Evolutionary conservation across 1,140 invertebrate species (phyloP), one percentile per base, ranked within the genome.

Genomic region (Drosophila novamexicana): DNA sequence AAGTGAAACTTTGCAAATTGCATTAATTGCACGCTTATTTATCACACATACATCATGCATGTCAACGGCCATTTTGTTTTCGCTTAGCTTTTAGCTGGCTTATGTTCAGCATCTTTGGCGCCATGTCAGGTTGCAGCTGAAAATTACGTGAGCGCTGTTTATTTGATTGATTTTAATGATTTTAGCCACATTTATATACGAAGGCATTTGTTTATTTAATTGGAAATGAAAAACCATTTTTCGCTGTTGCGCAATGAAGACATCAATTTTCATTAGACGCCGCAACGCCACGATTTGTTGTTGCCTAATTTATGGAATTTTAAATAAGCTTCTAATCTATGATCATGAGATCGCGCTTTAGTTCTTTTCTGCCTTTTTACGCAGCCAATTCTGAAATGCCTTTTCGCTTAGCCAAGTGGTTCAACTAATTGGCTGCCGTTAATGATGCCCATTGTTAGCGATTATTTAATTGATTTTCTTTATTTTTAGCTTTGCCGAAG

Each of bases 111-210:
- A 68, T 68, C 73, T 83, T 14, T 75, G 72, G 57, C 67, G 67
- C 66, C 71, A 69, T 56, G 82, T 88, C 82, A 79, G 83, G 56
- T 64, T 64, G 36, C 71, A 63, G 61, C 66, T 66, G 59, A 79
- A 62, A 65, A 68, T 63, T 18, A 9, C 40, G 29, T 57, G 39
- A 14, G 18, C 59, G 79, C 75, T 86, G 79, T 86, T 86, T 86
- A 86, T 86, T 86, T 86, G 88, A 86, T 86, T 86, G 83, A 86
- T 89, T 86, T 88, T 86, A 82, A 86, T 79, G 79, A 88, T 86
- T 77, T 79, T 89, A 89, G 81, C 76, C 83, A 88, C 84, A 77
- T 89, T 88, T 81, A 59, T 9, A 44, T 49, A 47, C 57, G 36
- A 57, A 6, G 12, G 42, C 53, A 29, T 69, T 77, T 76, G 75